Percentiles rank a stretch among this genome's conserved stretches.
These are phyloP conservation scores for Trypoxylus dichotomus DNA, from an alignment of 1,140 invertebrate genomes.

Conservation along the genomic window DNA sequence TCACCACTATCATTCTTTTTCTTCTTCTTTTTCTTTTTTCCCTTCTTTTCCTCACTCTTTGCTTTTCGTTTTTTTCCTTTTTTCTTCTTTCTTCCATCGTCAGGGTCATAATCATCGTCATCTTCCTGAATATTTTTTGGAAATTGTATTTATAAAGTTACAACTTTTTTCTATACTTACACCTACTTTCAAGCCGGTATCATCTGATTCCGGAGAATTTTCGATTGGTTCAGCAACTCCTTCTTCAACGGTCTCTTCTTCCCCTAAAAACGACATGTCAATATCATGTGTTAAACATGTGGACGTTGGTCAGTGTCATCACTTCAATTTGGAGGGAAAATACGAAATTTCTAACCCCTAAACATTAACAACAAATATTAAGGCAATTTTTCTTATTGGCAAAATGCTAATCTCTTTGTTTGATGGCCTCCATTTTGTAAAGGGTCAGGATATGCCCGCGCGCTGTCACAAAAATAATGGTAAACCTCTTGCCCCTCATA, in stretches of 20 bases:
- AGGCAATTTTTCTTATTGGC: constrained; percentile 43
- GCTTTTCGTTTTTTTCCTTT: constrained; percentile 91
- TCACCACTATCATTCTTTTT: constrained; percentile 89
- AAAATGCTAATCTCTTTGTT: constrained; percentile 66
- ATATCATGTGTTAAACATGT: constrained; percentile 44
- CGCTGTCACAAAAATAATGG: constrained; percentile 59
- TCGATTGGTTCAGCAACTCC: constrained; percentile 64
- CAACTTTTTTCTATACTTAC: constrained; percentile 33
- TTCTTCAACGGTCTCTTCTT: constrained; percentile 69
- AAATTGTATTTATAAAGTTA: background rate
- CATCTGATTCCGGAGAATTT: constrained; percentile 74
- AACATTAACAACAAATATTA: constrained; percentile 33
- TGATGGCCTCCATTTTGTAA: constrained; percentile 73
- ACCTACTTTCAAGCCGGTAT: constrained; percentile 55
- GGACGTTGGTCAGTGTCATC: constrained; percentile 49
- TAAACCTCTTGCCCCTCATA: constrained; percentile 45
- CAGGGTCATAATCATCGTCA: constrained; percentile 83
- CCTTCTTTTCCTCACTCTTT: constrained; percentile 83
- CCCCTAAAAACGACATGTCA: constrained; percentile 57
- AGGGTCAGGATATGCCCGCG: constrained; percentile 56
- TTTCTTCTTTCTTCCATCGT: constrained; percentile 80
- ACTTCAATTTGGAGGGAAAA: constrained; percentile 49
- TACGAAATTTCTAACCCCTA: constrained; percentile 48
- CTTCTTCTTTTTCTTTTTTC: constrained; percentile 91
- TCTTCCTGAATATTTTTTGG: constrained; percentile 65